Conservation (phyloP, 2,797 vertebrate genomes). For the Scarus forsteni region DNA sequence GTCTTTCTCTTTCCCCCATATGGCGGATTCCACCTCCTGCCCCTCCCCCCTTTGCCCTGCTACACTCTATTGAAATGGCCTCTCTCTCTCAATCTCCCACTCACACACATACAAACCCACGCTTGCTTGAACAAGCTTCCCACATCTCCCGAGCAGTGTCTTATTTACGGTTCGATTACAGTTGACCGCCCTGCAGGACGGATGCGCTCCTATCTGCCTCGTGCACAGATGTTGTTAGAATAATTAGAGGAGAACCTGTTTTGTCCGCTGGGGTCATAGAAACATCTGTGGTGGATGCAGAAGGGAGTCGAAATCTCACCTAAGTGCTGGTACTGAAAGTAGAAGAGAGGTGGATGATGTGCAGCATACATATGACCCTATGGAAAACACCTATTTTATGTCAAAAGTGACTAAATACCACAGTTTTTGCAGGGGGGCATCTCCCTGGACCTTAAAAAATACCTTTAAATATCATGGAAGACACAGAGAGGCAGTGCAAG, state of each 20-base stretch:
- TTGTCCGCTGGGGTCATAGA: slow-evolving; percentile 54
- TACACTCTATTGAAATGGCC: slow-evolving; percentile 69
- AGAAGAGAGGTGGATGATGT: slow-evolving; percentile 20
- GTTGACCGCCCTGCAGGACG: slow-evolving; percentile 58
- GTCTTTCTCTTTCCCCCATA: slow-evolving; percentile 72
- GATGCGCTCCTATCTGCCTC: slow-evolving; percentile 35
- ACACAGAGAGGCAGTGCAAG: no score
- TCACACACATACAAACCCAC: slow-evolving; percentile 67
- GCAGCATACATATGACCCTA: slow-evolving; percentile 28
- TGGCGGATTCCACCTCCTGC: slow-evolving; percentile 71
- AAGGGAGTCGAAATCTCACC: slow-evolving; percentile 25
- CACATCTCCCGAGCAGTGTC: slow-evolving; percentile 64
- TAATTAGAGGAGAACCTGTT: slow-evolving; percentile 57
- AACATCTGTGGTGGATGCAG: slow-evolving; percentile 52
- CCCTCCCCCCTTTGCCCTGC: slow-evolving; percentile 62
- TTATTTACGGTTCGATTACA: slow-evolving; percentile 76
- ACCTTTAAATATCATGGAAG: no score
- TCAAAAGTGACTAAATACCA: no score
- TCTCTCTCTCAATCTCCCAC: slow-evolving; percentile 26
- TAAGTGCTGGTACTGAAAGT: slow-evolving; percentile 13
- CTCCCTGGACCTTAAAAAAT: no score
- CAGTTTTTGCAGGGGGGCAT: no score
- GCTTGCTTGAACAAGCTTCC: slow-evolving; percentile 72
- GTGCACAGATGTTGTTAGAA: slow-evolving; percentile 66
- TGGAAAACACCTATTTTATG: background rate